Base-by-base conservation (phyloP, 2,888 invertebrate species). In the Drosophila borealis region DNA sequence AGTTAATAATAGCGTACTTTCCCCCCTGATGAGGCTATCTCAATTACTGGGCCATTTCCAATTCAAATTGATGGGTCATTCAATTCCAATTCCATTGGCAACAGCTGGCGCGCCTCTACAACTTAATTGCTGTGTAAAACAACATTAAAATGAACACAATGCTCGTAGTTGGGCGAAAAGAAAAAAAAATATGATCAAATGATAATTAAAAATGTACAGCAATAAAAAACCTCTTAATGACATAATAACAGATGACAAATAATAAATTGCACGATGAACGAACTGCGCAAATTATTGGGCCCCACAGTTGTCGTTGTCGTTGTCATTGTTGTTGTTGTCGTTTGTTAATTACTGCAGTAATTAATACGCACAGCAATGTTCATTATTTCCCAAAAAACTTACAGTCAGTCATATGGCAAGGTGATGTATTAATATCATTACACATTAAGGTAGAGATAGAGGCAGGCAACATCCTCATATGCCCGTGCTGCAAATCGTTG, bases 231-330 rank as follows among this genome's bases (percentile, higher is more conserved):
- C 53, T 69, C 80, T 88, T 86, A 86, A 86, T 81, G 87, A 78
- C 80, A 86, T 86, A 88, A 88, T 88, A 88, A 88, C 85, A 86
- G 81, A 86, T 88, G 85, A 88, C 83, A 88, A 86, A 86, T 86
- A 88, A 88, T 86, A 88, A 85, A 88, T 88, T 81, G 72, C 60
- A 54, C 51, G 70, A 69, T 61, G 65, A 78, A 68, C 78, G 66
- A 72, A 68, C 69, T 74, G 75, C 74, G 80, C 75, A 80, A 81
- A 84, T 83, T 74, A 77, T 83, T 73, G 68, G 49, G 56, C 69
- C 55, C 37, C 25, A 57, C 34, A 46, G 72, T 57, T 74, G 70
- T 66, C 64, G 68, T 60, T 73, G 70, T 39, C 50, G 59, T 54
- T 64, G 21, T 25, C 5, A 0, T 70, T 76, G 72, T 57, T 74